Evolutionary conservation across 2,888 invertebrate species (phyloP), one percentile per base, ranked within the genome.

Genomic region (Chaitophorus viminalis): DNA sequence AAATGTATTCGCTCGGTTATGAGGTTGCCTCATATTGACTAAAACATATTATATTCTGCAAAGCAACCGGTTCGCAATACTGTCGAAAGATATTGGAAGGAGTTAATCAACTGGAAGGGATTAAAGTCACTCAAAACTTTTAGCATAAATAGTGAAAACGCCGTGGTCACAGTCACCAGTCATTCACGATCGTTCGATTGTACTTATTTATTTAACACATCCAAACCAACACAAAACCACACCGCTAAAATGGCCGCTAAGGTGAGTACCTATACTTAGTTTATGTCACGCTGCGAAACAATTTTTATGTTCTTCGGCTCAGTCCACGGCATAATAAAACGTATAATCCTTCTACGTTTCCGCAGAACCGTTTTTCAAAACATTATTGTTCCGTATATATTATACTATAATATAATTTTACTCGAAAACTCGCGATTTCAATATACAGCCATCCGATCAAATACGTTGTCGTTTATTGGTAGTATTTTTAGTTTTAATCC

Each of bases 141-240:
- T 79, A 25, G 86, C 86, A 79, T 87, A 87, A 78, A 86, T 84
- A 84, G 65, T n/a, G 84, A 31, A 74, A 60, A 74, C 78, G 72
- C 39, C 21, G 3, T 4, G 31, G 74, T 60, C 86, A 79, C 78
- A 74, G 0, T 87, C 86, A 87, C 79, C 86, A 87, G 86, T 87
- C 79, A 79, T 74, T 79, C 72, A 79, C 72, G 78, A 79, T 87
- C 79, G 70, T 79, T 74, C 72, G 79, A 78, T 79, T 79, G 54
- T 79, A 72, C 75, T 14, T 46, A 46, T 46, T 46, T 46, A 18
- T n/a, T 72, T n/a, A n/a, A 33, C 33, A 72, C 25, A 77, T 4
- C n/a, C 60, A 9, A 60, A 79, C 9, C 11, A n/a, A 68, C 68
- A 68, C 76, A 76, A 76, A 70, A 78, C 46, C 46, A 68, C 31